Percentiles rank a stretch among this genome's conserved stretches.
phyloP scores from a whole-genome alignment of 1,140 invertebrate genomes.

The Brachionus manjavacas region DNA sequence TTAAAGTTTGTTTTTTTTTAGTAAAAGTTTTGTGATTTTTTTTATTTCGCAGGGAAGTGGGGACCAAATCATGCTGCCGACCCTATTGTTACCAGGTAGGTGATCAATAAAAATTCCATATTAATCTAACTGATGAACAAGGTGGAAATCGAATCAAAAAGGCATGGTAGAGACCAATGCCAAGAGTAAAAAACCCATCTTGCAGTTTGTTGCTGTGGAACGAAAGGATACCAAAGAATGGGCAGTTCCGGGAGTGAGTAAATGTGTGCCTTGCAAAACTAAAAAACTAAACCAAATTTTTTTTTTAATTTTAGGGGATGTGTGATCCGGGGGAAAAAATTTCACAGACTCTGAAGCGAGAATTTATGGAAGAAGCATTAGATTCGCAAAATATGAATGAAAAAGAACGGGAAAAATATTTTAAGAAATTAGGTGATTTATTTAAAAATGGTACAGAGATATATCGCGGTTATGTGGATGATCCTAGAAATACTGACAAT shows the following conservation, averaged over 20 bases:
- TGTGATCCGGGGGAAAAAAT: conserved; percentile 76
- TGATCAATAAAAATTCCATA: not conserved
- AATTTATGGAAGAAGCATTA: conserved; percentile 84
- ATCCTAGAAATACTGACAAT: conserved; percentile 57
- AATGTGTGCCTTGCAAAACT: not conserved
- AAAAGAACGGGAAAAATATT: conserved; percentile 55
- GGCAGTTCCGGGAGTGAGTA: conserved; percentile 75
- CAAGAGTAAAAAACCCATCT: conserved; percentile 46
- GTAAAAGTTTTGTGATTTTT: not conserved
- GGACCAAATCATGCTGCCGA: conserved; percentile 87
- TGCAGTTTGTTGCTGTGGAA: conserved; percentile 66
- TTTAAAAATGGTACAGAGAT: conserved; percentile 47
- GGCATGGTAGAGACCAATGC: conserved; percentile 61
- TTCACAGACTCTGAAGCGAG: conserved; percentile 61
- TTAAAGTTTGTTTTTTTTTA: not conserved
- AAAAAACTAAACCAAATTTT: not conserved
- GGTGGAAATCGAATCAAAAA: conserved; percentile 23
- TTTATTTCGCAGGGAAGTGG: conserved; percentile 65
- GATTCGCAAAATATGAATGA: conserved; percentile 63
- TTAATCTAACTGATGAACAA: not conserved
- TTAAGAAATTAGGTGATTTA: not conserved
- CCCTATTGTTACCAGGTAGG: conserved; percentile 68
- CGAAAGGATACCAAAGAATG: conserved; percentile 75
- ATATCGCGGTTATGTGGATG: conserved; percentile 58
- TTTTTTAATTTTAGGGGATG: conserved; percentile 63